A percentile compares a stretch with the other conserved stretches of the same genome.
Conservation (phyloP, 2,797 vertebrate species). For the Cyprinella venusta region DNA sequence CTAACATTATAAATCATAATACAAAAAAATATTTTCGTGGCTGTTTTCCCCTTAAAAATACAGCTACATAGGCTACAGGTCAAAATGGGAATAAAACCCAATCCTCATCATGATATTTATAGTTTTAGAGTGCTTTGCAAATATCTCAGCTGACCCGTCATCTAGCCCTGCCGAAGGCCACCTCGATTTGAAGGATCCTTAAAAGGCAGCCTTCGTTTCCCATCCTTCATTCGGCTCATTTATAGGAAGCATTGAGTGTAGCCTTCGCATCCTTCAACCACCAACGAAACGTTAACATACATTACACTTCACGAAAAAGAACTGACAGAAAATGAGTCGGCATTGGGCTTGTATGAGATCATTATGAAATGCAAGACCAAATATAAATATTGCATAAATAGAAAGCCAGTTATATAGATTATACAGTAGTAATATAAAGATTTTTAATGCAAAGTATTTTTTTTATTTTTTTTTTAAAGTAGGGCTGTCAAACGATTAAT, state of each 20-base stretch:
- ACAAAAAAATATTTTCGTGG: neutral
- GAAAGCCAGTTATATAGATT: neutral
- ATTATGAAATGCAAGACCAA: neutral
- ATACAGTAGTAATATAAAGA: neutral
- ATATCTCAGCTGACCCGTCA: neutral
- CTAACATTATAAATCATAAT: neutral
- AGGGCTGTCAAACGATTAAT: too few species aligned
- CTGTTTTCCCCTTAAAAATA: neutral
- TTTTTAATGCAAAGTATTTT: neutral
- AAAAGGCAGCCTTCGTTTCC: neutral
- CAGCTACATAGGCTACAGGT: neutral
- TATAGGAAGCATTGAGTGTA: neutral
- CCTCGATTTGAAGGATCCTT: neutral
- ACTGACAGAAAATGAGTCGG: neutral
- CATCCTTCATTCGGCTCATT: neutral
- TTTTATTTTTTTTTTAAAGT: too few species aligned
- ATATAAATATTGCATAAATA: neutral
- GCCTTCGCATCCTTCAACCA: neutral
- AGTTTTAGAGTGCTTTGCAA: neutral
- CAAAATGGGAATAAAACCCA: neutral
- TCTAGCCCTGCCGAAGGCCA: neutral
- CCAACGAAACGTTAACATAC: neutral
- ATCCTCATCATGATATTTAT: neutral
- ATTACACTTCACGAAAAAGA: neutral
- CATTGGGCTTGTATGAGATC: neutral